Evolutionary conservation across 2,888 invertebrate species (phyloP).

Genomic region (Hydrotaea cyrtoneurina): DNA sequence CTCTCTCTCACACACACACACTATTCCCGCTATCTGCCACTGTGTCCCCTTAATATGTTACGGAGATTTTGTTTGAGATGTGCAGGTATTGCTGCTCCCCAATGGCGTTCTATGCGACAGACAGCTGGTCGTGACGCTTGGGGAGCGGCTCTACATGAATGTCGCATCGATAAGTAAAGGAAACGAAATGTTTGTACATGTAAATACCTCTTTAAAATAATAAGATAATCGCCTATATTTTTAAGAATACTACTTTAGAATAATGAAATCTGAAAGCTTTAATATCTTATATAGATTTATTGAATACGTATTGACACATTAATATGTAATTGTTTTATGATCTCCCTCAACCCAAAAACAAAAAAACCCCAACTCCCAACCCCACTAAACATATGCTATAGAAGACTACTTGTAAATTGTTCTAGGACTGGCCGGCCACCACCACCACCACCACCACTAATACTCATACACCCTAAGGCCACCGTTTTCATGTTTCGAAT

Average conservation of each 20-base stretch:
- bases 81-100: neutral
- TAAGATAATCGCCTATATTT: constrained; percentile 64
- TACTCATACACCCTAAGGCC: constrained; percentile 42
- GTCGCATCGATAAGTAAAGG: neutral
- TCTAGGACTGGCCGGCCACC: constrained; percentile 30
- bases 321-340: constrained; percentile 43
- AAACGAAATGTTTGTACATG: constrained; percentile 70
- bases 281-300: constrained; percentile 73
- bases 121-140: neutral
- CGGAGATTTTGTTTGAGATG: constrained; percentile 24
- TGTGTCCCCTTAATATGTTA: constrained; percentile 6
- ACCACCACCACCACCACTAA: constrained; percentile 10
- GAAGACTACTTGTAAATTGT: constrained; percentile 21
- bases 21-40: neutral
- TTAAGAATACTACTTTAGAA: constrained; percentile 73
- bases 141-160: neutral
- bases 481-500: neutral
- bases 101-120: neutral
- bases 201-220: constrained; percentile 75
- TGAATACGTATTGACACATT: constrained; percentile 48
- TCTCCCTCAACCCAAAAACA: too few relatives aligned
- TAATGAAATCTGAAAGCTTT: constrained; percentile 79
- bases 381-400: constrained; percentile 4
- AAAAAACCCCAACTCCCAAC: too few relatives aligned
- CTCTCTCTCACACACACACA: too few relatives aligned